Conservation (phyloP, 92 coral and sea anemone species). For the Zoanthus gigantus region DNA sequence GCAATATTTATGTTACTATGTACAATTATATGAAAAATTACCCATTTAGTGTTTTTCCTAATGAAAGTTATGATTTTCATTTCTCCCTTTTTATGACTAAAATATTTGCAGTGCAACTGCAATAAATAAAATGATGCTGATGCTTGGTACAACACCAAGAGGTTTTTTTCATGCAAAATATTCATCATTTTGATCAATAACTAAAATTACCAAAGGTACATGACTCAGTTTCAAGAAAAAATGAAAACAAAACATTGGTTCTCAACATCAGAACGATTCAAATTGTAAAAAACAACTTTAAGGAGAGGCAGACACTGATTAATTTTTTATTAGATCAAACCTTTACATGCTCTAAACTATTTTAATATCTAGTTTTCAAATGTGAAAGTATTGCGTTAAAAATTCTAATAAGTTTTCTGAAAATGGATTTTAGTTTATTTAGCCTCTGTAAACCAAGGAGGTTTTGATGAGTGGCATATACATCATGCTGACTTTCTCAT, state of each 20-base stretch:
- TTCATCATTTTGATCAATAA: background rate
- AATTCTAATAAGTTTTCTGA: no score
- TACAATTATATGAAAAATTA: slow-evolving; percentile 47
- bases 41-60: slow-evolving; percentile 16
- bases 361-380: no score
- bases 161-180: background rate
- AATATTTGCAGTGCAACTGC: background rate
- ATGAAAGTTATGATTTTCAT: slow-evolving; percentile 1
- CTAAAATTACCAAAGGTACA: background rate
- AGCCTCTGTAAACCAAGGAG: no score
- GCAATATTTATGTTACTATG: slow-evolving; percentile 14
- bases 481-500: background rate
- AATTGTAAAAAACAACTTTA: background rate
- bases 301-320: background rate
- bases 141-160: background rate
- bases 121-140: background rate
- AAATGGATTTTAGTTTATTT: no score
- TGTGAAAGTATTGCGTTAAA: no score
- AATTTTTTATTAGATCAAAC: no score
- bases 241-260: background rate
- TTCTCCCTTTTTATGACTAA: background rate
- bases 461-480: no score
- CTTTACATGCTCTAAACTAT: no score
- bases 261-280: background rate
- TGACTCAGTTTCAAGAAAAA: background rate